Percentiles rank a stretch among this genome's conserved stretches.
Evolutionary conservation across 2,888 invertebrate species (phyloP).

Genomic region (Spisula solida): DNA sequence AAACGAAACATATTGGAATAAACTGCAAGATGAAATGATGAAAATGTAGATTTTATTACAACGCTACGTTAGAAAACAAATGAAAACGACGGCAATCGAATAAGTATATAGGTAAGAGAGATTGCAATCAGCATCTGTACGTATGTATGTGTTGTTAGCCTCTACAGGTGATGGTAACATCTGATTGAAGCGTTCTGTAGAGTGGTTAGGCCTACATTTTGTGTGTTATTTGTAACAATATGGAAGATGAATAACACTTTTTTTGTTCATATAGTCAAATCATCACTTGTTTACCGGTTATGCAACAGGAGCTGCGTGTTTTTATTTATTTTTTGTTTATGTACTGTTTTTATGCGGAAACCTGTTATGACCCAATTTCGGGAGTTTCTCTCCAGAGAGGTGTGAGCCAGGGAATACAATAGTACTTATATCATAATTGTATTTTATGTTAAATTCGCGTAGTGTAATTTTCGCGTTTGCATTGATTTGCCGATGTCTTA

Average conservation of each 20-base stretch:
- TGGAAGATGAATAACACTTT: not conserved
- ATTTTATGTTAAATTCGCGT: too few species aligned
- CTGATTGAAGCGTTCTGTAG: not conserved
- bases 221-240: not conserved
- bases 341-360: not conserved
- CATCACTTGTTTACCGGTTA: not conserved
- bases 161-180: not conserved
- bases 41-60: constrained; percentile 8
- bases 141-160: not conserved
- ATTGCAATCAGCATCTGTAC: not conserved
- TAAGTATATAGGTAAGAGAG: not conserved
- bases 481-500: too few species aligned
- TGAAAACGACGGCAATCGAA: not conserved
- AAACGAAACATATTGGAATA: not conserved
- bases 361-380: not conserved
- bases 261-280: not conserved
- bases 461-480: too few species aligned
- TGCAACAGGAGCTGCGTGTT: not conserved
- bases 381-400: too few species aligned
- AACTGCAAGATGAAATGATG: not conserved
- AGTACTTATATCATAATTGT: too few species aligned
- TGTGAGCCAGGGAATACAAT: too few species aligned
- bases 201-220: constrained; percentile 2
- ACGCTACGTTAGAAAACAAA: not conserved
- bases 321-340: not conserved